Percentiles rank a stretch among this genome's conserved stretches.
Conservation (phyloP, 1,140 invertebrate species). For the Harpegnathos saltator region DNA sequence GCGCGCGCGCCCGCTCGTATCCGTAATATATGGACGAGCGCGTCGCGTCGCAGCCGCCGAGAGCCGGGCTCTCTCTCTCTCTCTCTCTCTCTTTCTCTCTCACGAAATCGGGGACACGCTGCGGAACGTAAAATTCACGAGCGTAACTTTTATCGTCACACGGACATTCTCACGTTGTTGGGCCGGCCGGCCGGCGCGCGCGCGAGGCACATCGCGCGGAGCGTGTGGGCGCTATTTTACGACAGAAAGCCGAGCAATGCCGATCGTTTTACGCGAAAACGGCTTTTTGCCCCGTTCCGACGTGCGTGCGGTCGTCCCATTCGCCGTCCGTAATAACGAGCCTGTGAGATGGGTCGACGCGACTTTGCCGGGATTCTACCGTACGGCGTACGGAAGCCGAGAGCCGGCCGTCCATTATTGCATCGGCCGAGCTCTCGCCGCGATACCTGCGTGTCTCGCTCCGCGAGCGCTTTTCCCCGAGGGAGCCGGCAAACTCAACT, state of each 20-base stretch:
- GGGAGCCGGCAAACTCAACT: too few relatives aligned
- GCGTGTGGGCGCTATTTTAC: slow-evolving; percentile 78
- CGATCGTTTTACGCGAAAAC: slow-evolving; percentile 78
- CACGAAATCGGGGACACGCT: slow-evolving; percentile 59
- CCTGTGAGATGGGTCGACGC: slow-evolving; percentile 23
- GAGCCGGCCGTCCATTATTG: neutral
- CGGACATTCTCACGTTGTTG: slow-evolving; percentile 80
- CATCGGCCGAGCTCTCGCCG: neutral
- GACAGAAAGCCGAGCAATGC: slow-evolving; percentile 77
- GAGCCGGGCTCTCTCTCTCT: too few relatives aligned
- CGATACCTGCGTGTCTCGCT: too few relatives aligned
- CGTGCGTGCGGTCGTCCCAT: slow-evolving; percentile 70
- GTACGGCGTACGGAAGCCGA: slow-evolving; percentile 69
- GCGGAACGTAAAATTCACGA: slow-evolving; percentile 77
- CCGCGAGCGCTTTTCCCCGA: too few relatives aligned
- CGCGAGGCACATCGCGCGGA: slow-evolving; percentile 32
- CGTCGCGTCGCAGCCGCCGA: slow-evolving; percentile 12
- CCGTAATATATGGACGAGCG: slow-evolving; percentile 49
- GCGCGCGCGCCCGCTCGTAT: too few relatives aligned
- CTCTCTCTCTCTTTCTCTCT: too few relatives aligned
- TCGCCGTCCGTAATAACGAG: slow-evolving; percentile 72
- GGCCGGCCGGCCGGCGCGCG: slow-evolving; percentile 45
- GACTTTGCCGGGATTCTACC: slow-evolving; percentile 52
- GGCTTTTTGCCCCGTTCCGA: slow-evolving; percentile 67
- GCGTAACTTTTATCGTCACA: slow-evolving; percentile 79